phyloP scores from a whole-genome alignment of 2,888 invertebrate genomes.

The Volucella zonaria region DNA sequence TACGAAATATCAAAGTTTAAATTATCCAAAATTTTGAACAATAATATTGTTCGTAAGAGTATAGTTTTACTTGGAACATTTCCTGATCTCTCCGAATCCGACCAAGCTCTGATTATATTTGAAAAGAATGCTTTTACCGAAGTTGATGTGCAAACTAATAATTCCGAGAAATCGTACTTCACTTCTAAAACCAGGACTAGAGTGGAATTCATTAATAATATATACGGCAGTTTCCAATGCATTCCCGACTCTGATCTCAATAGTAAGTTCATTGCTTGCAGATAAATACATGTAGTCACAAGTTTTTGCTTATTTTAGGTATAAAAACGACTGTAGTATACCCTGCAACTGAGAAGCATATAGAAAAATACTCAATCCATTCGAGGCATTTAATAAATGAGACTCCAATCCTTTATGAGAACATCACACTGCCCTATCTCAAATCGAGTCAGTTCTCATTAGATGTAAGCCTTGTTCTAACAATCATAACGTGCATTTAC shows the following conservation, averaged over 20 bases:
- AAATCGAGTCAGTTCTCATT: conserved; percentile 89
- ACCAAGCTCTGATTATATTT: conserved; percentile 88
- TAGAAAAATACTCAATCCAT: conserved; percentile 92
- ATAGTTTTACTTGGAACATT: conserved; percentile 89
- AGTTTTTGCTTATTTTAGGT: conserved; percentile 14
- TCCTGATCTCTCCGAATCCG: conserved; percentile 83
- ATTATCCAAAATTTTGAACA: conserved; percentile 87
- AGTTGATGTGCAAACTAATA: conserved; percentile 78
- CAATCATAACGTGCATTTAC: conserved; percentile 9
- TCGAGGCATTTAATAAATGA: conserved; percentile 91
- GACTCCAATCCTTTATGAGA: conserved; percentile 91
- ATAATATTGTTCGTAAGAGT: conserved; percentile 88
- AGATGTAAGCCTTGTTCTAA: conserved; percentile 85
- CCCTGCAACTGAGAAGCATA: conserved; percentile 96
- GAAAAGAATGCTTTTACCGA: conserved; percentile 91
- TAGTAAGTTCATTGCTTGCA: conserved; percentile 83
- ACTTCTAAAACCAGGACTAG: conserved; percentile 85
- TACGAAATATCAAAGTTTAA: conserved; percentile 87
- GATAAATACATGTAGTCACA: neutral
- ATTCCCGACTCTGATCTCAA: conserved; percentile 86
- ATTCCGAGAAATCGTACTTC: conserved; percentile 83
- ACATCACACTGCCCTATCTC: conserved; percentile 90
- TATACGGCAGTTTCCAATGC: conserved; percentile 92
- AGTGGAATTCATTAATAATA: conserved; percentile 90
- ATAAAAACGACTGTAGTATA: conserved; percentile 94